Evolutionary conservation across 2,797 vertebrate genomes (phyloP), one percentile per base, ranked within the genome.

Genomic region (Pseudochaenichthys georgianus): DNA sequence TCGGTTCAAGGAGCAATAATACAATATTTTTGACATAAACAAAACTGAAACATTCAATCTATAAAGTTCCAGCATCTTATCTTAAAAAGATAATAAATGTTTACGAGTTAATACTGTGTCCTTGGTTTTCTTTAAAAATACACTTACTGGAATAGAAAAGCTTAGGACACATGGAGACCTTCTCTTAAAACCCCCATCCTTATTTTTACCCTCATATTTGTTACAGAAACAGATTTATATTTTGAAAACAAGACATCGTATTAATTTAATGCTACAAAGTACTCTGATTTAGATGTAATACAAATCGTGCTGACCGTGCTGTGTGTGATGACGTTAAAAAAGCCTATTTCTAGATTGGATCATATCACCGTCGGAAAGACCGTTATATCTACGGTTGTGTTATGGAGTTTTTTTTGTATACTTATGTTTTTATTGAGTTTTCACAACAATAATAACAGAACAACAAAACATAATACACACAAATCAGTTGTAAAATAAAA

Each of bases 1-100:
- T 51, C 54, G 76, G 78, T 89, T 90, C 83, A 91, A 89, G 81
- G 79, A 84, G 70, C 28, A 75, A 85, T 80, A 82, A 89, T 87
- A 80, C 76, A 85, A 88, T 83, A 84, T 77, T 78, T 90, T 71
- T 83, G 52, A 84, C 73, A 68, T 78, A 68, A 84, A 81, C 38
- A 82, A 75, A 87, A 81, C 45, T 82, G 66, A 87, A 89, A 84
- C 65, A 71, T 75, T 77, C 67, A 73, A 77, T 87, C 77, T 76
- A 62, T 75, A 50, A 75, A 67, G 54, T 65, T 81, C 28, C 55
- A 52, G 46, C 53, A 83, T 87, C 10, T 83, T 85, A 84, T 91
- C 77, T 73, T 71, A 77, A 55, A 75, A 84, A 88, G 61, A 82
- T 83, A 74, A 78, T 85, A 88, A 82, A 87, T 82, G 73, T 91